Evolutionary conservation across 1,140 invertebrate genomes (phyloP).

Genomic region (Helicoverpa zea): DNA sequence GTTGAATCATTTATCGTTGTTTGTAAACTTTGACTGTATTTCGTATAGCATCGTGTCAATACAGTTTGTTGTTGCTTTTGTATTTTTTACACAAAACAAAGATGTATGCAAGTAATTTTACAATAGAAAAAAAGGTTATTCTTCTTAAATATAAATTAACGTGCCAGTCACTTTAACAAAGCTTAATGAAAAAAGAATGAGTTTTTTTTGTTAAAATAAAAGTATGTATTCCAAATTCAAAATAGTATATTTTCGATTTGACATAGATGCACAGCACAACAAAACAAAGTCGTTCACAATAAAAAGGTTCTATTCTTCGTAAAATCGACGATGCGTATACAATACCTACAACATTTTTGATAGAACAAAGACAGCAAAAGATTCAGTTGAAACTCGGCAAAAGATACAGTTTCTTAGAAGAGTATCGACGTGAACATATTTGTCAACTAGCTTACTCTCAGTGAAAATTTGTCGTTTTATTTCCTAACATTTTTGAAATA

Average conservation of each 20-base stretch:
- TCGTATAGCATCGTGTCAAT: not conserved
- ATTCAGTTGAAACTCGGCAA: not conserved
- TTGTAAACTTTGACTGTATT: not conserved
- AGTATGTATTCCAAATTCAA: too few relatives aligned
- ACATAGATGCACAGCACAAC: too few relatives aligned
- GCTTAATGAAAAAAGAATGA: too few relatives aligned
- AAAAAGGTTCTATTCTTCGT: not conserved
- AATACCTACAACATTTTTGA: not conserved
- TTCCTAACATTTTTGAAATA: not conserved
- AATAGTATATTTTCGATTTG: too few relatives aligned
- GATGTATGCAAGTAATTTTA: too few relatives aligned
- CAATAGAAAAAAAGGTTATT: too few relatives aligned
- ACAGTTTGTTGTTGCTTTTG: too few relatives aligned
- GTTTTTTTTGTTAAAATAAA: too few relatives aligned
- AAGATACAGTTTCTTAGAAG: not conserved
- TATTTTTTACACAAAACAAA: too few relatives aligned
- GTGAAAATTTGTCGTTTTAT: not conserved
- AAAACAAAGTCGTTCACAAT: too few relatives aligned
- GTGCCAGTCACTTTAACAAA: too few relatives aligned
- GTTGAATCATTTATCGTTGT: not conserved
- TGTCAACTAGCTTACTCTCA: constrained; percentile 2
- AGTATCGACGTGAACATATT: not conserved
- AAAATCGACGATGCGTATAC: not conserved
- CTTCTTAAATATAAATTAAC: too few relatives aligned
- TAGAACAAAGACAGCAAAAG: not conserved